Evolutionary conservation across 2,888 invertebrate genomes (phyloP), one percentile per base, ranked within the genome.

Genomic region (Furcula furcula): DNA sequence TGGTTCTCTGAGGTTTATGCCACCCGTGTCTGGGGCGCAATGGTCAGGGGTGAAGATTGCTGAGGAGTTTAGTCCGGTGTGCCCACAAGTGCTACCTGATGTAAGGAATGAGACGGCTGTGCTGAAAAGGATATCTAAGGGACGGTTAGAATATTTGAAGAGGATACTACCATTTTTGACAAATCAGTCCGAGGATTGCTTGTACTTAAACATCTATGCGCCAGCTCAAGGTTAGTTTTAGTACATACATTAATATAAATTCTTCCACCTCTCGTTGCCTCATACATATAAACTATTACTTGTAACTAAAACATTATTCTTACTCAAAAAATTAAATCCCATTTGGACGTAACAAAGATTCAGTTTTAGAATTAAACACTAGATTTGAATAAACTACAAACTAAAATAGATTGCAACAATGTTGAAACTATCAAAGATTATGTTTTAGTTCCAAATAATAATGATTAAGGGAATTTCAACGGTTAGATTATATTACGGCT

Each of bases 181-280:
- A 56, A 95, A 97, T 76, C 98, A 98, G 88, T 96, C 95, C 55
- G 99, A 99, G 90, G 98, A 99, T 89, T 99, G 99, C 74, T 92
- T 99, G 46, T 98, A 97, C 80, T 91, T 99, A 74, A 99, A 99
- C 85, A 94, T 99, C 70, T 99, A 98, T 90, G 96, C 97, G 14
- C 98, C 98, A 33, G 95, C 95, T 61, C 95, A 95, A 94, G 97
- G 98, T 98, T 90, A 91, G 91, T n/a, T n/a, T n/a, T n/a, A n/a
- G n/a, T n/a, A n/a, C n/a, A n/a, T n/a, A n/a, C n/a, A n/a, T n/a
- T n/a, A n/a, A n/a, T n/a, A n/a, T n/a, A n/a, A n/a, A n/a, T n/a
- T n/a, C n/a, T n/a, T n/a, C n/a, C n/a, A n/a, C n/a, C n/a, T n/a
- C n/a, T n/a, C n/a, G n/a, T n/a, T n/a, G n/a, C n/a, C n/a, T n/a